These are phyloP conservation scores for Atta texana DNA, from an alignment of 1,140 invertebrate genomes.

Conservation along the genomic window DNA sequence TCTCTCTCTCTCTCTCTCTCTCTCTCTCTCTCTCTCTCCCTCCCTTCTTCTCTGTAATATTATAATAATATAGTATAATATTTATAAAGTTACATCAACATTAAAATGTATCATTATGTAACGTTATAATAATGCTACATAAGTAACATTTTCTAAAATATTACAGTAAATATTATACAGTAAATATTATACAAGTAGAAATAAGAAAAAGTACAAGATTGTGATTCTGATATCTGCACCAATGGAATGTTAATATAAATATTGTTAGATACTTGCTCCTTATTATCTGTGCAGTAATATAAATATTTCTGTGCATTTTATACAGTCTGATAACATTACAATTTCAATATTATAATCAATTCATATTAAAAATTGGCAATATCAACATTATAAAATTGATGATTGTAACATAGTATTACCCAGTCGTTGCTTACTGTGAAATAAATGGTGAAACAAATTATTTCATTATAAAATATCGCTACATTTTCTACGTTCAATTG, in stretches of 20 bases:
- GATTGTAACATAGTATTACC: background rate
- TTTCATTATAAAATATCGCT: slow-evolving; percentile 30
- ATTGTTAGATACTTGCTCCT: slow-evolving; percentile 37
- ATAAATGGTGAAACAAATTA: slow-evolving; percentile 39
- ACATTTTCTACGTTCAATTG: background rate
- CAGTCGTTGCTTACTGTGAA: slow-evolving; percentile 14
- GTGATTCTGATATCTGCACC: background rate
- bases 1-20: too few species aligned
- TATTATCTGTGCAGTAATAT: slow-evolving; percentile 49
- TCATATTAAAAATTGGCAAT: slow-evolving; percentile 22
- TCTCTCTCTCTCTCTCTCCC: background rate
- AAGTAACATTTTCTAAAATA: slow-evolving; percentile 27
- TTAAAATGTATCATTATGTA: slow-evolving; percentile 37
- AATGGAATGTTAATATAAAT: slow-evolving; percentile 39
- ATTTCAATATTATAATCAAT: slow-evolving; percentile 23
- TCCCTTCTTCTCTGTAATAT: background rate
- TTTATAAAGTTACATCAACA: slow-evolving; percentile 23
- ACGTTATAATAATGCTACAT: slow-evolving; percentile 27
- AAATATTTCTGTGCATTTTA: slow-evolving; percentile 48
- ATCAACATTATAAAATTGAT: slow-evolving; percentile 32
- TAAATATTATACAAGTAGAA: slow-evolving; percentile 23
- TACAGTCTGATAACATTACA: slow-evolving; percentile 16
- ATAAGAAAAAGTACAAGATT: slow-evolving; percentile 9
- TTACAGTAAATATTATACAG: background rate
- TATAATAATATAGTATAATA: background rate